These are phyloP conservation scores for Diarsia dahlii DNA, from an alignment of 2,888 invertebrate species.

Conservation along the genomic window DNA sequence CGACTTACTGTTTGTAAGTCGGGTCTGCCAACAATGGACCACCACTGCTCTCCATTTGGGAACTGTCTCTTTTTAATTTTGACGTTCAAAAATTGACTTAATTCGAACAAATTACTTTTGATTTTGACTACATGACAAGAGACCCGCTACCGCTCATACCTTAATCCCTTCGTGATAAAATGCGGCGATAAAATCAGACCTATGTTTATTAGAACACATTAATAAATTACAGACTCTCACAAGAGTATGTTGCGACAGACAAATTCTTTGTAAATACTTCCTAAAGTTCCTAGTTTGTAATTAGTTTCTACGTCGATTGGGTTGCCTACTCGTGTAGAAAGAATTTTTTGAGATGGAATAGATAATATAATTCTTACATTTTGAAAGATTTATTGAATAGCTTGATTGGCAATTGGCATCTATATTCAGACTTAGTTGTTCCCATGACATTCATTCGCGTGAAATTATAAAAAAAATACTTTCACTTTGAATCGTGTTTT, in stretches of 20 bases:
- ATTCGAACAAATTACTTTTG: too few species aligned
- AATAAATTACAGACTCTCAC: slow-evolving; percentile 53
- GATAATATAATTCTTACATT: not conserved
- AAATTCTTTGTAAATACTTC: slow-evolving; percentile 46
- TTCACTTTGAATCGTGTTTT: too few species aligned
- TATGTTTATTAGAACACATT: slow-evolving; percentile 56
- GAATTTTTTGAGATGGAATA: not conserved
- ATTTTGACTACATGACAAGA: too few species aligned
- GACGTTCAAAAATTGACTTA: too few species aligned
- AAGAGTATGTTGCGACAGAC: not conserved
- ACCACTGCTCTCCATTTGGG: too few species aligned
- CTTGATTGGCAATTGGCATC: not conserved
- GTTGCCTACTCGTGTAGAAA: not conserved
- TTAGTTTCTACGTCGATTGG: slow-evolving; percentile 2
- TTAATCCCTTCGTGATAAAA: slow-evolving; percentile 30
- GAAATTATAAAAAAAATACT: too few species aligned
- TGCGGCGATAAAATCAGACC: slow-evolving; percentile 55
- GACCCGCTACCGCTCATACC: slow-evolving; percentile 12
- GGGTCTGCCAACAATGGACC: too few species aligned
- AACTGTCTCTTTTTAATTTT: too few species aligned
- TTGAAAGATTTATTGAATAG: not conserved
- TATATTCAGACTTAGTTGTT: not conserved
- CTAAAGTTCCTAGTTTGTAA: slow-evolving; percentile 17
- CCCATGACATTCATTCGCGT: too few species aligned
- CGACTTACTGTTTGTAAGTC: too few species aligned